Evolutionary conservation across 1,140 invertebrate species (phyloP), one percentile per base, ranked within the genome.

Genomic region (Aleiodes sp.): DNA sequence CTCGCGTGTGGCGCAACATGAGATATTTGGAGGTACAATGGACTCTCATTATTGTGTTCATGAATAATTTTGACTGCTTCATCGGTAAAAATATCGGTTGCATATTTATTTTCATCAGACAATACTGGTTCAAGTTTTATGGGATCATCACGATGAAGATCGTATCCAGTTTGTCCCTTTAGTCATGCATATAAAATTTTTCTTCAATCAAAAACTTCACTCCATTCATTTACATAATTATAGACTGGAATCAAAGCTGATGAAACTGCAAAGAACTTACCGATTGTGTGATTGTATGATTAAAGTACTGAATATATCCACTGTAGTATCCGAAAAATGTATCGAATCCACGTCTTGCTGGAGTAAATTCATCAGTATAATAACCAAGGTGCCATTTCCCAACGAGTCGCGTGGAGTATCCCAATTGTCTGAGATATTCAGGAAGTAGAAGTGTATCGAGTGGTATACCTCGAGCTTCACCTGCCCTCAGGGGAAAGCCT

Each of bases 301-400:
- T 85, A 72, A 82, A 90, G 71, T 90, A 91, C 66, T 87, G 80
- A 56, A 91, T 85, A 60, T 87, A 87, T 4, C 91, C 91, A 70
- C 82, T 87, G 83, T 89, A 91, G 74, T 92, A 92, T 0, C 91
- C 91, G 71, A 88, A 89, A 77, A 91, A 90, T 0, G 85, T 83
- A 70, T 92, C 88, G 74, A 91, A 92, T 1, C 91, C 91, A 16
- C 90, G 84, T 61, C 81, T 72, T 0, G 86, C 86, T 1, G 91
- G 91, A 0, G 89, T 89, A 59, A 87, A 85, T 21, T 80, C 75
- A 61, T 80, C 80, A 0, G 76, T 76, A 19, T 75, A 70, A 69
- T 85, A 86, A 3, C 85, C 84, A 10, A 83, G 68, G 31, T 87
- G 83, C 81, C 88, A 88, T 76, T 88, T 88, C 24, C 87, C 86